These are phyloP conservation scores for Caenorhabditis panamensis DNA, from an alignment of 2,888 invertebrate genomes.

Conservation along the genomic window DNA sequence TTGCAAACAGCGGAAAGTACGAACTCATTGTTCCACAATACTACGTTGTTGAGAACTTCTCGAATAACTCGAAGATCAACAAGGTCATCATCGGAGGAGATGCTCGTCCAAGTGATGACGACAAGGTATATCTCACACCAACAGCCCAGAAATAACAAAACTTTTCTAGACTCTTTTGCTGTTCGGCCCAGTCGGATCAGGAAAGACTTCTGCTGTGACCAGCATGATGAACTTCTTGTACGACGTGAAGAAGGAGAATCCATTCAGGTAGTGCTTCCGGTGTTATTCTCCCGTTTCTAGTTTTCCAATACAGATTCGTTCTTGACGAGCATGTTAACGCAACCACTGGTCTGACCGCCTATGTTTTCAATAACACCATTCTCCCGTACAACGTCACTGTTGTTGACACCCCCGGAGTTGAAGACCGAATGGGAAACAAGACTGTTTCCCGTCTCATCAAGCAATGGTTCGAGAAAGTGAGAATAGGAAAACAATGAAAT, in stretches of 20 bases:
- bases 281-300: neutral
- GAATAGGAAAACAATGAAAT: neutral
- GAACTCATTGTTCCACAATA: constrained; percentile 66
- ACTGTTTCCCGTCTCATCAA: constrained; percentile 72
- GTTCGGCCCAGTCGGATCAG: constrained; percentile 75
- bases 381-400: constrained; percentile 75
- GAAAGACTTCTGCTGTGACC: constrained; percentile 73
- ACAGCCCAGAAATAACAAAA: neutral
- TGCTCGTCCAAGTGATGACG: constrained; percentile 69
- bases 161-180: constrained; percentile 70
- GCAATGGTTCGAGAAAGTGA: constrained; percentile 74
- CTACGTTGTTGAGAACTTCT: constrained; percentile 64
- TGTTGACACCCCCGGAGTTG: constrained; percentile 77
- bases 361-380: constrained; percentile 77
- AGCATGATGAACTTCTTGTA: constrained; percentile 76
- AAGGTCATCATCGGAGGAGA: constrained; percentile 76
- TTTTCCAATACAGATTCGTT: constrained; percentile 62
- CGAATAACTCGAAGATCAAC: constrained; percentile 66
- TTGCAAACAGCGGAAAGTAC: constrained; percentile 61
- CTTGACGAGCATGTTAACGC: constrained; percentile 60
- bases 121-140: constrained; percentile 61
- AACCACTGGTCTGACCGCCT: constrained; percentile 72
- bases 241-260: constrained; percentile 76
- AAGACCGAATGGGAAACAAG: constrained; percentile 69
- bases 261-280: constrained; percentile 64